A percentile compares a stretch with the other conserved stretches of the same genome.
These are phyloP conservation scores for Orientallactaga bullata DNA, from an alignment of 2,113 vertebrate species.

Conservation along the genomic window DNA sequence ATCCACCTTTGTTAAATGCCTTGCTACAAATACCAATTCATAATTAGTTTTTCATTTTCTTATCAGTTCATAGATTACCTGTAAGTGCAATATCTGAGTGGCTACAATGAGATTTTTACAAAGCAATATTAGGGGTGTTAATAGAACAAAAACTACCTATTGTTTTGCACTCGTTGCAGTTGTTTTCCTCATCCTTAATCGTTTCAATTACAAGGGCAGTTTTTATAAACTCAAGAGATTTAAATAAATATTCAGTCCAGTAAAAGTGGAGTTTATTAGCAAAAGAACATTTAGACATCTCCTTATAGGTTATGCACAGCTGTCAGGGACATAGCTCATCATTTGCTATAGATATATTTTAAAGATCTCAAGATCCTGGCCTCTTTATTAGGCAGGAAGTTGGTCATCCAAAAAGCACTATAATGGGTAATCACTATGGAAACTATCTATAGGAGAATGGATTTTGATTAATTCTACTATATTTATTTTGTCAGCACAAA, in stretches of 20 bases:
- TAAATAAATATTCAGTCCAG: background rate
- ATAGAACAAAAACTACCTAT: background rate
- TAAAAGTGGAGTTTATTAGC: background rate
- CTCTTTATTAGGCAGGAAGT: background rate
- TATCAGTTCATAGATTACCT: background rate
- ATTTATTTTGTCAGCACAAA: background rate
- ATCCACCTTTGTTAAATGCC: background rate
- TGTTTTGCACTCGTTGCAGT: background rate
- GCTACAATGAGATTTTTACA: background rate
- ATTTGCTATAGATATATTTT: background rate
- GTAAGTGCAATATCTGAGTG: background rate
- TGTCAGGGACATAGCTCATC: background rate
- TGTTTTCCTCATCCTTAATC: slow-evolving; percentile 6
- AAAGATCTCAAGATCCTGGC: background rate
- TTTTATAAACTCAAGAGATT: background rate
- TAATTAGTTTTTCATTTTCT: background rate
- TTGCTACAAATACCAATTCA: background rate
- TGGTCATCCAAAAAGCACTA: background rate
- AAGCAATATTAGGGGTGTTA: background rate
- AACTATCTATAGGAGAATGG: background rate
- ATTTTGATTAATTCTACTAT: slow-evolving; percentile 5
- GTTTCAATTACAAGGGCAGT: background rate
- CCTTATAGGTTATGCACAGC: background rate
- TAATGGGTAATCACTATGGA: background rate
- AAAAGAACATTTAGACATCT: background rate